Base-by-base conservation (phyloP, 2,113 vertebrate species). In the Pelodiscus sinensis region DNA sequence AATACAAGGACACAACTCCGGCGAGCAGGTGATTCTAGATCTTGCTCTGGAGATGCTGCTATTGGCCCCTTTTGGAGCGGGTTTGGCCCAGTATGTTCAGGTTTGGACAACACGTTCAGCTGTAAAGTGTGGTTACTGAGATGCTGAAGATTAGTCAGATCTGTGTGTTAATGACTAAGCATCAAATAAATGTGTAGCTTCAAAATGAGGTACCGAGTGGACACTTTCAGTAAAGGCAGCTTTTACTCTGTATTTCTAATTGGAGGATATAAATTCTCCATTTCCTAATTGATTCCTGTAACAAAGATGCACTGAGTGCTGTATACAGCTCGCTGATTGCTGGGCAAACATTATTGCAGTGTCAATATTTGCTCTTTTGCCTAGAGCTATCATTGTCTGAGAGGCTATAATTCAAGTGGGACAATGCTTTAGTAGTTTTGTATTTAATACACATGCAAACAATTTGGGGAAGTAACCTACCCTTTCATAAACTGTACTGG, bases 341-440 rank as follows among this genome's bases (percentile, higher is more conserved):
- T 97, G 89, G 92, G 91, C 90, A 97, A 98, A 97, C 94, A 97
- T 97, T 97, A 97, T 1, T 91, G 86, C 91, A 97, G 96, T 86
- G 93, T 95, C 95, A 98, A 97, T 98, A 98, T 98, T 98, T 98
- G 96, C 88, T 96, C 94, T 95, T 93, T 95, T 94, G 95, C 90
- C 93, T 94, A 95, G 94, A 97, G 81, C 93, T 90, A 91, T 96
- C 68, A 35, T 92, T 96, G 94, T 95, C 84, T 81, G 90, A 97
- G 93, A 96, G 79, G 86, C 75, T 94, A 4, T 78, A 96, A 96
- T 89, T 95, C 54, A 97, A 90, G 90, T 93, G 93, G 91, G 94
- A 95, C 89, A 94, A 90, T 79, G 50, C 9, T 96, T 51, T 84
- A 81, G 82, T 85, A 85, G 54, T 96, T 92, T 81, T 91, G n/a